phyloP scores from a whole-genome alignment of 2,797 vertebrate genomes.

The Pipistrellus pipistrellus region DNA sequence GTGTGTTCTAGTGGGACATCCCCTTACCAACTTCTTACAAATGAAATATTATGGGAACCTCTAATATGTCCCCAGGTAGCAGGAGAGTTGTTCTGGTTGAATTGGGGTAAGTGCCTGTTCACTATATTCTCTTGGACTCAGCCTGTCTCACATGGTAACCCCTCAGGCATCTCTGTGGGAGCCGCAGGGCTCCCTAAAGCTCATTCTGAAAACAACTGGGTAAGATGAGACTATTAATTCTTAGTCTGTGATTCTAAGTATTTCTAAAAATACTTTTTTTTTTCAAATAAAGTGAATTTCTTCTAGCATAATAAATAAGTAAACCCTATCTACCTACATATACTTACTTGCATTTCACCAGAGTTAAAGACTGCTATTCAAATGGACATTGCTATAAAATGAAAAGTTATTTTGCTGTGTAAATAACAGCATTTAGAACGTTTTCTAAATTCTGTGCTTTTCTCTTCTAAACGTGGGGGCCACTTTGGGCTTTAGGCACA shows the following conservation, averaged over 20 bases:
- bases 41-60: background rate
- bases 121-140: background rate
- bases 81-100: background rate
- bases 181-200: background rate
- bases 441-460: slow-evolving; percentile 21
- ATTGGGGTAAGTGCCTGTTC: accelerated
- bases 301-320: background rate
- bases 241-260: slow-evolving; percentile 35
- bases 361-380: background rate
- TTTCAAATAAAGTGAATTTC: background rate
- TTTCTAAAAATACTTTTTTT: background rate
- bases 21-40: background rate
- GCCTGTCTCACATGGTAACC: background rate
- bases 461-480: background rate
- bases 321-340: background rate
- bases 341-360: background rate
- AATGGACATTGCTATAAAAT: background rate
- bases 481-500: background rate
- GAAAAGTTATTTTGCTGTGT: background rate
- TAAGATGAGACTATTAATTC: background rate
- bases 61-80: background rate
- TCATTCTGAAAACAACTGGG: background rate
- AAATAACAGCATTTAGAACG: background rate
- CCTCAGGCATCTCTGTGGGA: accelerated
- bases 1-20: background rate